Conservation (phyloP, 1,140 invertebrate species). For the Psilanteris sp. region DNA sequence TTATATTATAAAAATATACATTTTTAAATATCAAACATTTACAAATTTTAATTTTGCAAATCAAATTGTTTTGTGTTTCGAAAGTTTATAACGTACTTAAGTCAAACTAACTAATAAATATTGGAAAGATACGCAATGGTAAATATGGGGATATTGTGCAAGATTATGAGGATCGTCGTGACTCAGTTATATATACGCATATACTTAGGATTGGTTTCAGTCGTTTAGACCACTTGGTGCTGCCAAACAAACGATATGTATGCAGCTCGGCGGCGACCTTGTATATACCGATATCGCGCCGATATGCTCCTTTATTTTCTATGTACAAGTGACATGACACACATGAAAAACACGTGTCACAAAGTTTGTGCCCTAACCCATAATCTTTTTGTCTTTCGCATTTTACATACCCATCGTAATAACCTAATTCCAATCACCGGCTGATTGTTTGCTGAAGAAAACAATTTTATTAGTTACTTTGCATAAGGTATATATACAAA, state of each 20-base stretch:
- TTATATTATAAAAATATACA: no score
- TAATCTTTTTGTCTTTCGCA: conserved; percentile 10
- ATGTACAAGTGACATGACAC: conserved; percentile 65
- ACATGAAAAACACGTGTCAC: conserved; percentile 73
- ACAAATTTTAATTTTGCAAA: no score
- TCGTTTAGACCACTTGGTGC: conserved; percentile 71
- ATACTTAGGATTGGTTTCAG: conserved; percentile 40
- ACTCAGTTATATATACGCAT: conserved; percentile 38
- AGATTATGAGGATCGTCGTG: conserved; percentile 29
- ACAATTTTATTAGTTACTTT: no score
- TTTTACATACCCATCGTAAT: conserved; percentile 20
- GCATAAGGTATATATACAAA: no score
- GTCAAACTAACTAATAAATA: no score
- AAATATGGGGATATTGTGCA: conserved; percentile 1
- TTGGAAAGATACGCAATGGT: conserved; percentile 10
- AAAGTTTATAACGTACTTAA: no score
- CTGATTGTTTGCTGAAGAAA: conserved; percentile 40
- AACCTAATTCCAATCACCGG: conserved; percentile 34
- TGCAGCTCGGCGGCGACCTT: conserved; percentile 70
- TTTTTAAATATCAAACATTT: no score
- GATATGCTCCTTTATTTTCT: conserved; percentile 69
- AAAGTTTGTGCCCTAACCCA: neutral
- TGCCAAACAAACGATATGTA: conserved; percentile 74
- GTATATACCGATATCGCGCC: conserved; percentile 70
- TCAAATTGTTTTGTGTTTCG: no score